Conservation (phyloP, 2,797 vertebrate genomes). For the Melanogrammus aeglefinus region DNA sequence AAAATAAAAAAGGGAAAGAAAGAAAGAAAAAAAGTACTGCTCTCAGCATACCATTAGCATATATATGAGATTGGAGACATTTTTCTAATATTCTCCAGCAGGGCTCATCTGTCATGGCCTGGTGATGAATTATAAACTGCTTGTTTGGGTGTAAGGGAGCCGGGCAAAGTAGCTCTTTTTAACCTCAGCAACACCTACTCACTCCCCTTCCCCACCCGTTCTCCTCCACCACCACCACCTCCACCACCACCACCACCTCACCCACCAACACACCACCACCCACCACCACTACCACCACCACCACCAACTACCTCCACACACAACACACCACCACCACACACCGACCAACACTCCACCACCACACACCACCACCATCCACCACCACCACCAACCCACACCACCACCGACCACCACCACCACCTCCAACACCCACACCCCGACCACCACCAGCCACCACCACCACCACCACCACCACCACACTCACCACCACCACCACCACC, state of each 20-base stretch:
- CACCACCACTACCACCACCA: too few species aligned
- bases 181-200: constrained; percentile 33
- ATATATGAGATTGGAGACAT: constrained; percentile 99
- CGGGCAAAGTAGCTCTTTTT: constrained; percentile 56
- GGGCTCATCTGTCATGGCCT: constrained; percentile 98
- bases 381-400: too few species aligned
- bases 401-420: constrained; percentile 41
- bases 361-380: constrained; percentile 53
- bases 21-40: constrained; percentile 47
- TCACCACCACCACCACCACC: constrained; percentile 51
- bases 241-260: constrained; percentile 36
- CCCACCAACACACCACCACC: too few species aligned
- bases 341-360: background rate
- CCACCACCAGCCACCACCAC: constrained; percentile 18
- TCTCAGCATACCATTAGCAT: constrained; percentile 99
- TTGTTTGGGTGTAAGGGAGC: constrained; percentile 86
- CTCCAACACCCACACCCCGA: constrained; percentile 52
- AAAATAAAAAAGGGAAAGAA: background rate
- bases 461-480: constrained; percentile 45
- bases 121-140: constrained; percentile 99
- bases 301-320: too few species aligned
- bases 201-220: constrained; percentile 51
- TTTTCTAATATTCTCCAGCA: constrained; percentile 99
- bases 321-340: constrained; percentile 37
- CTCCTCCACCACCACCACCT: constrained; percentile 35